These are phyloP conservation scores for Anser brachyrhynchus DNA, from an alignment of 2,113 vertebrate species.

Conservation along the genomic window DNA sequence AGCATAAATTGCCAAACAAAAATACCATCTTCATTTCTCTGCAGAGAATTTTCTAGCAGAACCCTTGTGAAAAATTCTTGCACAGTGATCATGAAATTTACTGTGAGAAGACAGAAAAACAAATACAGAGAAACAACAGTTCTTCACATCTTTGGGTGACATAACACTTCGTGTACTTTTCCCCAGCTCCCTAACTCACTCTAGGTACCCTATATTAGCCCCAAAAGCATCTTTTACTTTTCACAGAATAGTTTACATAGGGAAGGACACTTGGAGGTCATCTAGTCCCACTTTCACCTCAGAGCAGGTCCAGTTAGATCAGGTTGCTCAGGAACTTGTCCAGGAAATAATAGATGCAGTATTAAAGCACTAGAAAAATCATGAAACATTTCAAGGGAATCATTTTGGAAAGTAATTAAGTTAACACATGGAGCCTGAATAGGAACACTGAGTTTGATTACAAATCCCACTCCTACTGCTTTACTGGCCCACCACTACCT, in stretches of 20 bases:
- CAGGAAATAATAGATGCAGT: conserved; percentile 12
- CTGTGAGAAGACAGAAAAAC: background rate
- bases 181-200: background rate
- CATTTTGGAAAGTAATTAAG: background rate
- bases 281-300: background rate
- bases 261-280: background rate
- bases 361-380: background rate
- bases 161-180: background rate
- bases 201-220: background rate
- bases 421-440: background rate
- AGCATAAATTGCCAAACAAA: background rate
- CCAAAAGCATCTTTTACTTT: background rate
- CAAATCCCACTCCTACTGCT: background rate
- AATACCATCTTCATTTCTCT: background rate
- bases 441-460: background rate
- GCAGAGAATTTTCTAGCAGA: background rate
- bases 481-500: background rate
- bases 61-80: background rate
- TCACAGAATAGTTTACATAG: background rate
- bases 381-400: background rate
- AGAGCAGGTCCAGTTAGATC: background rate
- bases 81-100: background rate
- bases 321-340: background rate
- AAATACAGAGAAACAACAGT: background rate
- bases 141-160: background rate